Percentiles rank a stretch among this genome's conserved stretches.
Conservation (phyloP, 2,113 vertebrate species). For the Aptenodytes patagonicus region DNA sequence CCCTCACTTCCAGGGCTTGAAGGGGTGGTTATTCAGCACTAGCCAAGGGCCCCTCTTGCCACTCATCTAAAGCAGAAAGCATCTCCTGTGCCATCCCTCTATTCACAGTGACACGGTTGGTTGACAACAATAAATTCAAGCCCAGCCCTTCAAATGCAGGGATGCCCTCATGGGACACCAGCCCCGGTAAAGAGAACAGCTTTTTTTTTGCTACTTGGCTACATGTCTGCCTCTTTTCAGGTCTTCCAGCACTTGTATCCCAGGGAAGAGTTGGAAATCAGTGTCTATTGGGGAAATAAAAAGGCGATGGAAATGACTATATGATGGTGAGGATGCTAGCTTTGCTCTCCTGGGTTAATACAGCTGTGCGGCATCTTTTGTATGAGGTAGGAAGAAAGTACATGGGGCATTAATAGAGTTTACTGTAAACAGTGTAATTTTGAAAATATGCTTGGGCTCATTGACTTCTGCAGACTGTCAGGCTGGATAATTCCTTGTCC, state of each 20-base stretch:
- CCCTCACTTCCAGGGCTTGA: not conserved
- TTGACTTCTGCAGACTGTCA: not conserved
- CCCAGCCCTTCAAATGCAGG: not conserved
- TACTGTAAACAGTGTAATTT: not conserved
- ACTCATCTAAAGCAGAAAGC: not conserved
- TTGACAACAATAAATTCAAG: not conserved
- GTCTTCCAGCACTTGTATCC: not conserved
- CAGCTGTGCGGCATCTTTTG: not conserved
- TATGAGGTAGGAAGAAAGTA: not conserved
- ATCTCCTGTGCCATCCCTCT: not conserved
- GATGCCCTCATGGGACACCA: not conserved
- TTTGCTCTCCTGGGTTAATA: not conserved
- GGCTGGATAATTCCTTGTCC: not conserved
- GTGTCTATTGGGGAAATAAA: not conserved
- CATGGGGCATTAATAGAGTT: not conserved
- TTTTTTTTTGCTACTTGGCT: not conserved
- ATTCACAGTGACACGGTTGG: not conserved
- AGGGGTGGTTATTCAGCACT: not conserved
- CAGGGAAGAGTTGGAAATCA: not conserved
- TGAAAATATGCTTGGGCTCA: not conserved
- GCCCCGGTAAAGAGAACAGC: not conserved
- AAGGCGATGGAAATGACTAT: not conserved
- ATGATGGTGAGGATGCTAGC: not conserved
- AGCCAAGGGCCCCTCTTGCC: not conserved
- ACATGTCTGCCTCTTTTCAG: not conserved